These are phyloP conservation scores for Carduelis carduelis DNA, from an alignment of 2,797 vertebrate species.

Conservation along the genomic window DNA sequence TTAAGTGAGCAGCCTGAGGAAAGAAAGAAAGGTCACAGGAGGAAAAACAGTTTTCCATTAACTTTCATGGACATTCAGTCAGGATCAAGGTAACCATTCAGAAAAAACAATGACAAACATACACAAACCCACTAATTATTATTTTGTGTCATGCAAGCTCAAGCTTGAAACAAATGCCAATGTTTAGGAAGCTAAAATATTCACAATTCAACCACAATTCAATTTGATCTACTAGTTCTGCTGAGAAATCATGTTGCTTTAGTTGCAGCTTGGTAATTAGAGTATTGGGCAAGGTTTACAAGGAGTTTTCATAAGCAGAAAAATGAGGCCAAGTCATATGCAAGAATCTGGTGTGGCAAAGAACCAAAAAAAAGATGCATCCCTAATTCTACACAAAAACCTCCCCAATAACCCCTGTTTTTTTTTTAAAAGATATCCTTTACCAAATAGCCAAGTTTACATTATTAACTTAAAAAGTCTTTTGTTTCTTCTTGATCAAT, in stretches of 20 bases:
- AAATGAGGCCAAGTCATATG: not conserved
- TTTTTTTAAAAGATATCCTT: not conserved
- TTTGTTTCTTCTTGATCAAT: not conserved
- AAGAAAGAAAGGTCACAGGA: not conserved
- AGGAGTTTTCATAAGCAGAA: not conserved
- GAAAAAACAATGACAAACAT: not conserved
- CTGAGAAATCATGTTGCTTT: not conserved
- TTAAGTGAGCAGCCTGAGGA: not conserved
- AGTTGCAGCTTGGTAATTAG: not conserved
- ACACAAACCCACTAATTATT: not conserved
- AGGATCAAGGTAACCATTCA: not conserved
- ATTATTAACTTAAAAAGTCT: not conserved
- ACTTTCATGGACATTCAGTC: not conserved
- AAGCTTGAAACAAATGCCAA: not conserved
- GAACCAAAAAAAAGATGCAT: not conserved
- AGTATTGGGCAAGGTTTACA: not conserved
- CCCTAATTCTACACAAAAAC: accelerated
- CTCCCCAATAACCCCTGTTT: accelerated
- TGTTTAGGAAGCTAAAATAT: not conserved
- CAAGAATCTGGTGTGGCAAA: not conserved
- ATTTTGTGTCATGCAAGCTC: not conserved
- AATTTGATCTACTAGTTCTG: not conserved
- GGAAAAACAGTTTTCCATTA: not conserved
- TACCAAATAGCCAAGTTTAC: not conserved
- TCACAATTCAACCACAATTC: not conserved